Percentiles rank a stretch among this genome's conserved stretches.
Conservation (phyloP, 2,113 vertebrate species). For the Hippocampus zosterae region DNA sequence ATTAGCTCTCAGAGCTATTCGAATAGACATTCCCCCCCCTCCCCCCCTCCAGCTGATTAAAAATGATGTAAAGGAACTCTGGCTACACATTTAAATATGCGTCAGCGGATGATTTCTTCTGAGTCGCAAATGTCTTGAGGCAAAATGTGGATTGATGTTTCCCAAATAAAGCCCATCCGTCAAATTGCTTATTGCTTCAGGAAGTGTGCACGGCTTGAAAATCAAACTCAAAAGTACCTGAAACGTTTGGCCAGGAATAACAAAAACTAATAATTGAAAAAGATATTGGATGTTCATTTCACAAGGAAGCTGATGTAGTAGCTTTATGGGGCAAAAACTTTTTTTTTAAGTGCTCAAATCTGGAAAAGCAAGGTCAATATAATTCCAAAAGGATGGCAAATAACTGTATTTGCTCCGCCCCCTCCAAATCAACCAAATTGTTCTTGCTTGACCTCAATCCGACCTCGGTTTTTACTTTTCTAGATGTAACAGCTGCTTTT, state of each 20-base stretch:
- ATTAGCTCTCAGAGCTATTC: constrained; percentile 20
- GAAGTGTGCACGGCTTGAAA: neutral
- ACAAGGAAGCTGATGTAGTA: no score
- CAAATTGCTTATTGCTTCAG: neutral
- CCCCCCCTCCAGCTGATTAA: neutral
- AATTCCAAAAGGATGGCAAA: neutral
- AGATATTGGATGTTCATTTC: neutral
- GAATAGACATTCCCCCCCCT: neutral
- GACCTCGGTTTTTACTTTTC: constrained; percentile 8
- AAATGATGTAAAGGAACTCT: constrained; percentile 8
- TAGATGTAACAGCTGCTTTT: constrained; percentile 7
- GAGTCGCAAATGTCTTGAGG: neutral
- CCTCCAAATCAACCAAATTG: neutral
- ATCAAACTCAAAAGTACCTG: neutral
- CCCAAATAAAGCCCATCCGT: neutral
- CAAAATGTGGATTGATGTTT: neutral
- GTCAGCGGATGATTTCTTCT: constrained; percentile 3
- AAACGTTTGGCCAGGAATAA: neutral
- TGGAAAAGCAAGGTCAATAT: no score
- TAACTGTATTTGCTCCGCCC: neutral
- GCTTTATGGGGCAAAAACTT: no score
- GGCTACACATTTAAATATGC: neutral
- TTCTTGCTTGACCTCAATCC: neutral
- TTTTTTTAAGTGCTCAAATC: no score
- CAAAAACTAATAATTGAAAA: neutral